These are phyloP conservation scores for Noctua fimbriata DNA, from an alignment of 2,888 invertebrate species.

Conservation along the genomic window DNA sequence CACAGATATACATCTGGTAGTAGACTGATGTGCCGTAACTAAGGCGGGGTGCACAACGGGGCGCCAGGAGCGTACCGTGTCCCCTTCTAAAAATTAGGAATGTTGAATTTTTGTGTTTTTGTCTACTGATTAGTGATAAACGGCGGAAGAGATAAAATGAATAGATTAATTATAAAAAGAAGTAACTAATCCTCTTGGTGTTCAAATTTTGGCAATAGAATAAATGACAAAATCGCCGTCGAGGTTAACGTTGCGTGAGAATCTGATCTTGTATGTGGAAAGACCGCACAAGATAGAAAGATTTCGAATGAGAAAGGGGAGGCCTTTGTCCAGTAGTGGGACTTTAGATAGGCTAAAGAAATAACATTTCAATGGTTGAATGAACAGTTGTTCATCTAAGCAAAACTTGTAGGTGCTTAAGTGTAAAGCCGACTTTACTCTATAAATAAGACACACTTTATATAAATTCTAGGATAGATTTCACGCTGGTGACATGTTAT, in stretches of 20 bases:
- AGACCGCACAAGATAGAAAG: background rate
- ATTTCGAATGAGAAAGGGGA: accelerated
- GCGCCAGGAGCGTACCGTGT: constrained; percentile 45
- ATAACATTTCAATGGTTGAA: too few species aligned
- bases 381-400: background rate
- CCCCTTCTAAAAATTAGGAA: constrained; percentile 40
- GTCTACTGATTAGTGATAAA: constrained; percentile 27
- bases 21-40: constrained; percentile 74
- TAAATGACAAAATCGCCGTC: background rate
- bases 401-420: background rate
- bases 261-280: background rate
- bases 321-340: too few species aligned
- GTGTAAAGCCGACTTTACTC: background rate
- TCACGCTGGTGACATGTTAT: constrained; percentile 15
- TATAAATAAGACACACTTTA: background rate
- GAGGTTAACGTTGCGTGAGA: background rate
- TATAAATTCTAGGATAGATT: constrained; percentile 2
- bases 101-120: constrained; percentile 39
- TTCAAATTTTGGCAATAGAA: background rate
- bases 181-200: background rate
- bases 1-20: constrained; percentile 79
- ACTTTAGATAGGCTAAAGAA: background rate
- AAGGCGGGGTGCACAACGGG: constrained; percentile 55
- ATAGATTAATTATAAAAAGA: background rate
- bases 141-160: background rate